Evolutionary conservation across 2,888 invertebrate species (phyloP).

Genomic region (Andrena bicolor): DNA sequence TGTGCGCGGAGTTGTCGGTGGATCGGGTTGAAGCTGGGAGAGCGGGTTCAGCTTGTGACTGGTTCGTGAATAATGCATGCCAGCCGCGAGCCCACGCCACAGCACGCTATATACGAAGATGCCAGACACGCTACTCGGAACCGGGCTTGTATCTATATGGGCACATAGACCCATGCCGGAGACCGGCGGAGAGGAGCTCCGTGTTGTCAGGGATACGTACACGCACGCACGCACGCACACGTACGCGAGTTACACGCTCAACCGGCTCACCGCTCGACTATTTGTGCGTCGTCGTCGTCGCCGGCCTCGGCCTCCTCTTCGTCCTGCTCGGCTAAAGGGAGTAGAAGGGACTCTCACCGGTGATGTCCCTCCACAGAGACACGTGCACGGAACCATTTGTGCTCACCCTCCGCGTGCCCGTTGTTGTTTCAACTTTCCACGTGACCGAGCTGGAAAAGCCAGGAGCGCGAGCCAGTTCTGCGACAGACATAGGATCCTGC

Average conservation of each 20-base stretch:
- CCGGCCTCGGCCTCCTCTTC: slow-evolving; percentile 21
- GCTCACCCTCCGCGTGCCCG: background rate
- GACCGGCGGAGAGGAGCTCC: slow-evolving; percentile 4
- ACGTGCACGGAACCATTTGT: slow-evolving; percentile 49
- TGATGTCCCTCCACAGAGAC: slow-evolving; percentile 43
- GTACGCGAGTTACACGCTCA: slow-evolving; percentile 28
- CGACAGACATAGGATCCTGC: slow-evolving; percentile 35
- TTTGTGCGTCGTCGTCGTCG: slow-evolving; percentile 37
- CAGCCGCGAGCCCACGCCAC: slow-evolving; percentile 74
- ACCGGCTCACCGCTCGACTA: slow-evolving; percentile 29
- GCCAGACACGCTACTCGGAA: slow-evolving; percentile 76
- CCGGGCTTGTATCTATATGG: slow-evolving; percentile 70
- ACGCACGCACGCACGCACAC: slow-evolving; percentile 21
- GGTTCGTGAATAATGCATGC: slow-evolving; percentile 79
- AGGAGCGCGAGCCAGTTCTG: slow-evolving; percentile 63
- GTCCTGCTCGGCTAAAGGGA: slow-evolving; percentile 14
- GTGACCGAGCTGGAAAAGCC: slow-evolving; percentile 56
- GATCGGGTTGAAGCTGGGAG: slow-evolving; percentile 40
- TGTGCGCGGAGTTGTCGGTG: slow-evolving; percentile 30
- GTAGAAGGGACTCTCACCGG: slow-evolving; percentile 48
- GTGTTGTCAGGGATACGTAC: slow-evolving; percentile 8
- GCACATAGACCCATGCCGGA: slow-evolving; percentile 37
- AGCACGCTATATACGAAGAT: slow-evolving; percentile 73
- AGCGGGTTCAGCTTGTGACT: slow-evolving; percentile 69
- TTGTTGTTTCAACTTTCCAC: slow-evolving; percentile 51